A percentile compares a stretch with the other conserved stretches of the same genome.
These are phyloP conservation scores for Vulpes ferrilata DNA, from an alignment of 2,113 vertebrate genomes.

Conservation along the genomic window DNA sequence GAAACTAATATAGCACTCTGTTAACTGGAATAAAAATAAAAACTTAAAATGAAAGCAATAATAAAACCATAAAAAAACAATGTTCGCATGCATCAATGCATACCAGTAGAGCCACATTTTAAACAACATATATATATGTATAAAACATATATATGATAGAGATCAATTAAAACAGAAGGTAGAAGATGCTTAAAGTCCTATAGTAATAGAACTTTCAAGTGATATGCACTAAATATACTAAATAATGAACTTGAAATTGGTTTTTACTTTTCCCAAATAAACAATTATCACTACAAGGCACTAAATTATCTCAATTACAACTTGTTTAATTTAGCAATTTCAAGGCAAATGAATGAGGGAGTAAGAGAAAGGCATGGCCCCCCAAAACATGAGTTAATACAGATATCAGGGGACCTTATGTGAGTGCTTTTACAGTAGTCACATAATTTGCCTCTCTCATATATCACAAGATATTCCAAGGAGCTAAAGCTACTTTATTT, in stretches of 20 bases:
- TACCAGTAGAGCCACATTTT: neutral
- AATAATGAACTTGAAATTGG: conserved; percentile 54
- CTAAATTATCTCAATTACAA: conserved; percentile 61
- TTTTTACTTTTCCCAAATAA: conserved; percentile 63
- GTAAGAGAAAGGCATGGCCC: neutral
- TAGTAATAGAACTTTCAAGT: conserved; percentile 49
- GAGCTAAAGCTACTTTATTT: conserved; percentile 52
- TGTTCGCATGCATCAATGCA: neutral
- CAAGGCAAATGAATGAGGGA: neutral
- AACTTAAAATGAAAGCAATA: neutral
- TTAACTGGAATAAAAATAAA: neutral
- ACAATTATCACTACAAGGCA: conserved; percentile 32
- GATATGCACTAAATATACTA: conserved; percentile 49
- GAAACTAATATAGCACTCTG: neutral
- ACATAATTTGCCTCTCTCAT: conserved; percentile 41
- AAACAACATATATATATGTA: neutral
- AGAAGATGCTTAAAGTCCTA: conserved; percentile 24
- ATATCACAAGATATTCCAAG: conserved; percentile 38
- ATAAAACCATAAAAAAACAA: neutral
- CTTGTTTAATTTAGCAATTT: conserved; percentile 56
- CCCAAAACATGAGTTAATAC: neutral
- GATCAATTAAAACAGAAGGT: conserved; percentile 13
- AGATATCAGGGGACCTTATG: neutral
- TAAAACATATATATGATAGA: neutral
- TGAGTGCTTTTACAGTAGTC: conserved; percentile 6